phyloP scores from a whole-genome alignment of 2,888 invertebrate genomes.

The Acronicta psi region DNA sequence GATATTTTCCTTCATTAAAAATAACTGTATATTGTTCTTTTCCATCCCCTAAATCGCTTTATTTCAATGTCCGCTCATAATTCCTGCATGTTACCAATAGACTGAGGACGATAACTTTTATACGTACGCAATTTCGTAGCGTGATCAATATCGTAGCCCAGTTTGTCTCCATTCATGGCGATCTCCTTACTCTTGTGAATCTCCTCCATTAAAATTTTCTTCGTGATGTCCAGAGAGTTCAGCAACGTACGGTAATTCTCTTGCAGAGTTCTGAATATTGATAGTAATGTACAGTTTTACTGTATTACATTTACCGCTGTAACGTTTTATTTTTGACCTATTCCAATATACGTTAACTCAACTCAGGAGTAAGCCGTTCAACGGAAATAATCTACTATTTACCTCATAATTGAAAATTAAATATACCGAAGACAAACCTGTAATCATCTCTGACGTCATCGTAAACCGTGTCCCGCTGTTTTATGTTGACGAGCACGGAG shows the following conservation, averaged over 20 bases:
- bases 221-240: conserved; percentile 90
- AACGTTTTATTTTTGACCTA: no score
- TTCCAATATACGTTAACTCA: no score
- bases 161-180: conserved; percentile 89
- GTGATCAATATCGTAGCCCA: conserved; percentile 87
- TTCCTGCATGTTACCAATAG: no score
- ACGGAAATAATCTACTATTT: not conserved
- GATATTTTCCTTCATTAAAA: no score
- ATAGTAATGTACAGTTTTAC: not conserved
- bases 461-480: conserved; percentile 91
- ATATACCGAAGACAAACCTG: conserved; percentile 61
- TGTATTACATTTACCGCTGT: no score
- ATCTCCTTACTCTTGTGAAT: conserved; percentile 91
- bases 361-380: not conserved
- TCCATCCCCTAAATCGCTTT: no score
- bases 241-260: conserved; percentile 88
- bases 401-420: not conserved
- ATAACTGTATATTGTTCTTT: no score
- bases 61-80: no score
- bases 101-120: no score
- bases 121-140: conserved; percentile 78
- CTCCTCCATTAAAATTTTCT: conserved; percentile 91
- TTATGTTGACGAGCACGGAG: conserved; percentile 92
- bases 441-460: conserved; percentile 90
- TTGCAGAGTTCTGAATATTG: conserved; percentile 86